Evolutionary conservation across 2,113 vertebrate species (phyloP).

Genomic region (Chionis minor): DNA sequence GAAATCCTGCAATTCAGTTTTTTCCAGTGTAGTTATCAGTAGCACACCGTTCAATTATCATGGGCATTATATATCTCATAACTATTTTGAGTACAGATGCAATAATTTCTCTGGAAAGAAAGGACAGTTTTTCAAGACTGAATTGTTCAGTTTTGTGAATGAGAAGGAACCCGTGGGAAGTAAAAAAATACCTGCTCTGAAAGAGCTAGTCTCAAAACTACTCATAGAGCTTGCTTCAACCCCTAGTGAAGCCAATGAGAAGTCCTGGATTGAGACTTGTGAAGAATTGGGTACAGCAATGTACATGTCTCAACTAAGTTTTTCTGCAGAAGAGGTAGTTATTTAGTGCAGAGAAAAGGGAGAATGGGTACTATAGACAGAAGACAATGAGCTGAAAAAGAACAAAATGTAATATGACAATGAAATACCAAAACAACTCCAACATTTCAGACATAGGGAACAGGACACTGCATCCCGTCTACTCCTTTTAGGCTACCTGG

Average conservation of each 20-base stretch:
- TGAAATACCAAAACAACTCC: neutral
- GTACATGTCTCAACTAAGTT: neutral
- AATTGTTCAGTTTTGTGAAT: neutral
- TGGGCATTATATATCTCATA: neutral
- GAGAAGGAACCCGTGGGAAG: neutral
- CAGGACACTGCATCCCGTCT: neutral
- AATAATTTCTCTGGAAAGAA: neutral
- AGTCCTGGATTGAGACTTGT: neutral
- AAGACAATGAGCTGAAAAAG: neutral
- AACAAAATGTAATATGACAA: neutral
- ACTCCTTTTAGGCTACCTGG: neutral
- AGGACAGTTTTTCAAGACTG: neutral
- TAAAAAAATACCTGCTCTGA: neutral
- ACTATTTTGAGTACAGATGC: neutral
- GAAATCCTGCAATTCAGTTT: neutral
- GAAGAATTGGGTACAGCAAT: neutral
- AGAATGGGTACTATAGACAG: neutral
- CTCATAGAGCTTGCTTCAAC: neutral
- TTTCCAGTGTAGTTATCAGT: neutral
- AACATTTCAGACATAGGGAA: neutral
- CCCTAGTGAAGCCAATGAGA: neutral
- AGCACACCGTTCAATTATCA: neutral
- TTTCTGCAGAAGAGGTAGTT: neutral
- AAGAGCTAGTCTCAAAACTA: neutral
- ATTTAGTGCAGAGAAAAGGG: neutral